phyloP scores from a whole-genome alignment of 2,113 vertebrate genomes.

The Apteryx owenii region DNA sequence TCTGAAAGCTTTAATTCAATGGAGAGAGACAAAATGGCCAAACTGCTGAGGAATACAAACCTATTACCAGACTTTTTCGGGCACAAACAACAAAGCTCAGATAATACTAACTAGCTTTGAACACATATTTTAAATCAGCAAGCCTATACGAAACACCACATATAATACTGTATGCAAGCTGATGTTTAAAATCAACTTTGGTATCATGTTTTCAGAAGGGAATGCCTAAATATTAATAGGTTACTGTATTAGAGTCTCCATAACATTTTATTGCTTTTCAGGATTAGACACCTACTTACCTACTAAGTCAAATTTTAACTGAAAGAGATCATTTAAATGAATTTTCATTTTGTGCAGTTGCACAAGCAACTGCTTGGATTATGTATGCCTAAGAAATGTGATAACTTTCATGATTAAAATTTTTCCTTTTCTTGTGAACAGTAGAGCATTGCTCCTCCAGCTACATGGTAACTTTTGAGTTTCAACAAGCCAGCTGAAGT shows the following conservation, averaged over 20 bases:
- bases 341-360: background rate
- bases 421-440: background rate
- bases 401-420: background rate
- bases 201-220: background rate
- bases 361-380: background rate
- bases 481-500: slow-evolving; percentile 7
- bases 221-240: background rate
- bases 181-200: background rate
- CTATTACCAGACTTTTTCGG: background rate
- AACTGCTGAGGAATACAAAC: background rate
- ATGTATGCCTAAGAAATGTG: fast-evolving
- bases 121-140: background rate
- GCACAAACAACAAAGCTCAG: background rate
- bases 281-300: background rate
- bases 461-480: background rate
- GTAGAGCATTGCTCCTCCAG: background rate
- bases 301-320: background rate
- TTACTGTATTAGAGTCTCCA: background rate
- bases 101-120: background rate
- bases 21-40: background rate
- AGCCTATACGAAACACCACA: background rate
- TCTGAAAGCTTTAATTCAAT: background rate
- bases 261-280: background rate
- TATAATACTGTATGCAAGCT: background rate
- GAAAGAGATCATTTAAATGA: background rate